A percentile compares a stretch with the other conserved stretches of the same genome.
Evolutionary conservation across 2,888 invertebrate genomes (phyloP).

Genomic region (Sinotaia quadrata): DNA sequence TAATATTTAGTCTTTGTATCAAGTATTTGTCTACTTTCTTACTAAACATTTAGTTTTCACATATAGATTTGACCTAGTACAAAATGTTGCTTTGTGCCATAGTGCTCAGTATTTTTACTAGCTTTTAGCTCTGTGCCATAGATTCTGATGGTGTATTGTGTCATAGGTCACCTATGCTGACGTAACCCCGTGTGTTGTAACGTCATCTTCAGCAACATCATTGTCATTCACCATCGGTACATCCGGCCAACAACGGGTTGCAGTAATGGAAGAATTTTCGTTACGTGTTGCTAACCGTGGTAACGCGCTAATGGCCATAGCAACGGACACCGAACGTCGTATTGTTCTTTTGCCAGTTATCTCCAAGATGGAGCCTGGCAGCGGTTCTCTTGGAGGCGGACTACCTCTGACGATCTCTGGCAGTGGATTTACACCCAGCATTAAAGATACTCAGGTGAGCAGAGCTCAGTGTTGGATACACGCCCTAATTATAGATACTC

Average conservation of each 20-base stretch:
- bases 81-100: no score
- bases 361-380: constrained; percentile 11
- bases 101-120: no score
- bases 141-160: no score
- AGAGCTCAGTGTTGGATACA: no score
- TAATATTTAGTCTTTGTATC: no score
- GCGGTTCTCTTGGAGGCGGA: constrained; percentile 35
- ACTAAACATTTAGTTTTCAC: no score
- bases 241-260: constrained; percentile 11
- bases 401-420: constrained; percentile 44
- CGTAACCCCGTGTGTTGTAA: constrained; percentile 9
- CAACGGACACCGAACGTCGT: not conserved
- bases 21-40: no score
- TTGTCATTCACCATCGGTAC: constrained; percentile 21
- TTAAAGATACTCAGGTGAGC: constrained; percentile 40
- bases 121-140: no score
- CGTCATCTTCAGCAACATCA: constrained; percentile 7
- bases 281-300: constrained; percentile 36
- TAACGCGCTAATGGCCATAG: constrained; percentile 29
- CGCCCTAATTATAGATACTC: no score
- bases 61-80: no score
- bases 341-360: constrained; percentile 29
- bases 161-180: constrained; percentile 8
- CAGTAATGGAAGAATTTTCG: constrained; percentile 1
- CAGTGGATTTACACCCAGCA: constrained; percentile 48